Base-by-base conservation (phyloP, 2,797 vertebrate genomes). In the Simalia tracyae region DNA sequence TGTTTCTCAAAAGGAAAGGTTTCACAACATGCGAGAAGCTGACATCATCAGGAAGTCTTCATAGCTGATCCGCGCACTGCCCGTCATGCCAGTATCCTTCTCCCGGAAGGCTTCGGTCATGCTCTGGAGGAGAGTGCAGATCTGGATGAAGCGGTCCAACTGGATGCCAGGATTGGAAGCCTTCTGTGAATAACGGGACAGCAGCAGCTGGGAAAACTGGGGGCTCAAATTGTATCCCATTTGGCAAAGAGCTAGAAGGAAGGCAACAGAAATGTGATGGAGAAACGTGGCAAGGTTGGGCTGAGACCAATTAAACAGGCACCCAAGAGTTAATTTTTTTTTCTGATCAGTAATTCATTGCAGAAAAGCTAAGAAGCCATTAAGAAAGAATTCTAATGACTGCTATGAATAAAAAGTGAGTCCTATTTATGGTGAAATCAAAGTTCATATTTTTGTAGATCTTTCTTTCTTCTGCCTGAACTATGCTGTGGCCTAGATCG, bases 151-250 rank as follows among this genome's bases (percentile, higher is more conserved):
- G 95, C 98, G 96, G 97, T 99, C 99, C 19, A 99, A 97, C 88
- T 99, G 99, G 94, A 99, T 98, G 81, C 96, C 94, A n/a, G 97
- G 96, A 17, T 0, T 96, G 94, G 96, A 63, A 0, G 97, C 94
- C 0, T 94, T 94, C 0, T 95, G 95, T 54, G 95, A 90, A 2
- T 97, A 98, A 1, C 98, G 98, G 17, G 97, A 97, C 94, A 98
- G 96, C 94, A 99, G 91, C 14, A 97, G 97, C 95, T 99, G 98
- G 1, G 98, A 97, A 87, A 99, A 99, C 98, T 99, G 99, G 1
- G 98, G 98, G 94, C 98, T 99, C 94, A 99, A 97, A 96, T 98
- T 99, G 96, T 99, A 99, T 76, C 99, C 99, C 99, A 99, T 99
- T 95, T 99, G 99, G 94, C 98, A 97, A 15, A 99, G 98, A 59